phyloP scores from a whole-genome alignment of 1,140 invertebrate genomes.

The Alviniconcha marisindica region DNA sequence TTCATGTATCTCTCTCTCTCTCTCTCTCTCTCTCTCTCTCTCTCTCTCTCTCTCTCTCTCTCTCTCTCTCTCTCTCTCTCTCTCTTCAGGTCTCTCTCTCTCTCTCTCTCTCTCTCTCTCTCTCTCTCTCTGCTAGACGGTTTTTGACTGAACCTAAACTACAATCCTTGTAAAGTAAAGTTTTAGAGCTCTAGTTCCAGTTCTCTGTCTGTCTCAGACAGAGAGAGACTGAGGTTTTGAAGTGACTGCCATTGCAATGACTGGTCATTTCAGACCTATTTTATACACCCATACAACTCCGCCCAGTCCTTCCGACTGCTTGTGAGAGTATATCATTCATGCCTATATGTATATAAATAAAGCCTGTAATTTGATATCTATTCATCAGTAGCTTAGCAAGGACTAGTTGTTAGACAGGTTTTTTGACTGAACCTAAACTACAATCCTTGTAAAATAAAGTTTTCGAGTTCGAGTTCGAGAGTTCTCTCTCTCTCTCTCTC shows the following conservation, averaged over 20 bases:
- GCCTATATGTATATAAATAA: too few species aligned
- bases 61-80: too few species aligned
- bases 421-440: background rate
- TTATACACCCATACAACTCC: background rate
- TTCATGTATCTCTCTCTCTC: too few species aligned
- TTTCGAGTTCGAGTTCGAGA: background rate
- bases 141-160: too few species aligned
- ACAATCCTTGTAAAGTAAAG: background rate
- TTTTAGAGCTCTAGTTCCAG: background rate
- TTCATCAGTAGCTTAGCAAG: background rate
- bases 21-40: too few species aligned
- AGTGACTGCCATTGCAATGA: background rate
- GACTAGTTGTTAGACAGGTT: background rate
- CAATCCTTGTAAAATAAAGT: too few species aligned
- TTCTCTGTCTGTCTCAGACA: too few species aligned
- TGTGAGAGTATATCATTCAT: background rate
- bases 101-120: too few species aligned
- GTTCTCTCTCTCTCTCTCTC: background rate
- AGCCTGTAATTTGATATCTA: background rate
- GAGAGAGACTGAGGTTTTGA: too few species aligned
- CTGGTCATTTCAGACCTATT: background rate
- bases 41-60: too few species aligned
- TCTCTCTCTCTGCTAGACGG: too few species aligned
- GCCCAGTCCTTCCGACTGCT: background rate
- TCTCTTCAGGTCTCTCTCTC: too few species aligned